A percentile compares a stretch with the other conserved stretches of the same genome.
Evolutionary conservation across 2,113 vertebrate species (phyloP).

Genomic region (Thinocorus orbignyianus): DNA sequence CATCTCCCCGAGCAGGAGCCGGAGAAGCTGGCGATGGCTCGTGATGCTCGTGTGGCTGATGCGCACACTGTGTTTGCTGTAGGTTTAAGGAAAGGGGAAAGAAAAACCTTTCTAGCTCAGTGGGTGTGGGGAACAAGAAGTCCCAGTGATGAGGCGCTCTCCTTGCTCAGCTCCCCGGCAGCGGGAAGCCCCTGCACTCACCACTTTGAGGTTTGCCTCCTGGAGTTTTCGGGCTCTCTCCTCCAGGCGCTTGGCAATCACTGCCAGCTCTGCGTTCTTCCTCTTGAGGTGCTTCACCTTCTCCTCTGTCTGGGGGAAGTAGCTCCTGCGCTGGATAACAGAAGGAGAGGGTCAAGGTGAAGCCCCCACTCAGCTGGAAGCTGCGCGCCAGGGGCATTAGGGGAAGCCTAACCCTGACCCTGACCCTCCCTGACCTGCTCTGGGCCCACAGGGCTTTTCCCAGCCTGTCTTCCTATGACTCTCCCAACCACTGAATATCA

Average conservation of each 20-base stretch:
- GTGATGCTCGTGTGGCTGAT: not conserved
- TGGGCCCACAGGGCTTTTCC: not conserved
- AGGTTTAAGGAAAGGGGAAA: not conserved
- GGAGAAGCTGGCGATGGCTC: not conserved
- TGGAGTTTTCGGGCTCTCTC: slow-evolving; percentile 94
- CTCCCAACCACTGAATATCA: not conserved
- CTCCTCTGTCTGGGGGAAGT: slow-evolving; percentile 94
- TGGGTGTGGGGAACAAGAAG: not conserved
- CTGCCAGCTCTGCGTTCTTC: slow-evolving; percentile 93
- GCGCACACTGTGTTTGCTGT: not conserved
- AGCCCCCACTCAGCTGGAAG: not conserved
- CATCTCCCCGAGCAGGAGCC: not conserved
- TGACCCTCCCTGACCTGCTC: not conserved
- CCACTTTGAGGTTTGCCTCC: slow-evolving; percentile 95
- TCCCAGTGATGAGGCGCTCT: not conserved
- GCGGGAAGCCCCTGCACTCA: slow-evolving; percentile 6
- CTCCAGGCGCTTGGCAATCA: slow-evolving; percentile 95
- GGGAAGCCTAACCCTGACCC: not conserved
- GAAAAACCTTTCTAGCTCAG: not conserved
- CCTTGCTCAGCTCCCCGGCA: not conserved
- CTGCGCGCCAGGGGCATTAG: accelerated
- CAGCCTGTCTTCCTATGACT: not conserved
- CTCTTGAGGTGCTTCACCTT: slow-evolving; percentile 94
- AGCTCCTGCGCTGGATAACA: slow-evolving; percentile 86
- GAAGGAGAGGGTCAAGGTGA: not conserved